Evolutionary conservation across 2,888 invertebrate species (phyloP), one percentile per base, ranked within the genome.

Genomic region (Tholera decimalis): DNA sequence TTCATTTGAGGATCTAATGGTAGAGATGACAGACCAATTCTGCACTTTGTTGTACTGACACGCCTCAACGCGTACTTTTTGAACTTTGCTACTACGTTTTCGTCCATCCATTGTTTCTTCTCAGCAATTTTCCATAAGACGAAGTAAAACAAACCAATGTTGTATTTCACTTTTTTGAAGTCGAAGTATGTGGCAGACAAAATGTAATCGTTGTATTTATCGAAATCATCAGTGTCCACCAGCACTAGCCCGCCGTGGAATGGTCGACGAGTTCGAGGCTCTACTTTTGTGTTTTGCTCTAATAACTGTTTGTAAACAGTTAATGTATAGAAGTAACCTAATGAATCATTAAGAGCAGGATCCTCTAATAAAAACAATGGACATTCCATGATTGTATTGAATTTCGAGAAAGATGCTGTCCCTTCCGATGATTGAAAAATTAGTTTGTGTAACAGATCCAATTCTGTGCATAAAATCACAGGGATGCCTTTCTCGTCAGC

Each of bases 31-130:
- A 88, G 68, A 4, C 83, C 88, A 59, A 88, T 85, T 60, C 73
- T 85, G 54, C 89, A 88, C 39, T 73, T 72, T 18, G 85, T 85
- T 11, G 18, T 55, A 61, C 80, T 80, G 15, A 89, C 80, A 44
- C 89, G 88, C 49, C 85, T 69, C 80, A 88, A 73, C 4, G 53
- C 66, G 37, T 89, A 89, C 30, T 85, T 84, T 49, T 85, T 89
- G 22, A 89, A 86, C 50, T 81, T 82, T 35, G 83, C 83, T 11
- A 88, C 73, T 0, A 89, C 85, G 56, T 89, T 89, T 75, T 51
- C 82, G 30, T 89, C 88, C 89, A 89, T 89, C 89, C 89, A 89
- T 47, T 86, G 72, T 77, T 89, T 89, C 8, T 78, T 84, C 69
- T 88, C 88, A 69, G 86, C 87, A 46, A 81, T 87, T 71, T 89